Conservation (phyloP, 2,888 invertebrate genomes). For the Synanthedon vespiformis region DNA sequence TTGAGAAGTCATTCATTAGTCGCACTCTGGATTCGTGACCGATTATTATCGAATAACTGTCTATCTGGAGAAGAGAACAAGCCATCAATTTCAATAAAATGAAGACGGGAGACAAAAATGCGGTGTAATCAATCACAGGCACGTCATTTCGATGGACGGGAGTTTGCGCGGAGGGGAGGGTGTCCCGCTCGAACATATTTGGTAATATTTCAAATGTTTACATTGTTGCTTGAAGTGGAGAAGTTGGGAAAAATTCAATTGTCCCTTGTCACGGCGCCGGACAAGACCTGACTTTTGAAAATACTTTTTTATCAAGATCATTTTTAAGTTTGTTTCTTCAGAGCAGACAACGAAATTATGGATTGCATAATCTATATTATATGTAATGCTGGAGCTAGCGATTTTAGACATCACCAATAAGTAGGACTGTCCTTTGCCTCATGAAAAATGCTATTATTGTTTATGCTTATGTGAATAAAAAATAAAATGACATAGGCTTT, state of each 20-base stretch:
- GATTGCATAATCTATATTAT: too few relatives aligned
- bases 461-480: slow-evolving; percentile 5
- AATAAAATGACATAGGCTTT: slow-evolving; percentile 19
- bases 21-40: slow-evolving; percentile 19
- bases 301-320: not conserved
- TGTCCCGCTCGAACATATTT: not conserved
- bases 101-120: slow-evolving; percentile 41
- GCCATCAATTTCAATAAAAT: slow-evolving; percentile 57
- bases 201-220: not conserved
- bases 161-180: slow-evolving; percentile 13
- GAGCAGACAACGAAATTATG: not conserved
- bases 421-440: slow-evolving; percentile 7
- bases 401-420: not conserved
- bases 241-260: not conserved
- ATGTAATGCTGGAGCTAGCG: too few relatives aligned
- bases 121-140: slow-evolving; percentile 36
- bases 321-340: not conserved
- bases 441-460: slow-evolving; percentile 6
- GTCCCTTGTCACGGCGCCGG: not conserved
- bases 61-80: slow-evolving; percentile 21
- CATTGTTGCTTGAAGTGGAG: not conserved
- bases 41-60: slow-evolving; percentile 22
- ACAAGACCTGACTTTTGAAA: not conserved
- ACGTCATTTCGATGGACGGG: slow-evolving; percentile 30
- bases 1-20: slow-evolving; percentile 13